Conservation (phyloP, 2,888 invertebrate species). For the Ctena decussata region DNA sequence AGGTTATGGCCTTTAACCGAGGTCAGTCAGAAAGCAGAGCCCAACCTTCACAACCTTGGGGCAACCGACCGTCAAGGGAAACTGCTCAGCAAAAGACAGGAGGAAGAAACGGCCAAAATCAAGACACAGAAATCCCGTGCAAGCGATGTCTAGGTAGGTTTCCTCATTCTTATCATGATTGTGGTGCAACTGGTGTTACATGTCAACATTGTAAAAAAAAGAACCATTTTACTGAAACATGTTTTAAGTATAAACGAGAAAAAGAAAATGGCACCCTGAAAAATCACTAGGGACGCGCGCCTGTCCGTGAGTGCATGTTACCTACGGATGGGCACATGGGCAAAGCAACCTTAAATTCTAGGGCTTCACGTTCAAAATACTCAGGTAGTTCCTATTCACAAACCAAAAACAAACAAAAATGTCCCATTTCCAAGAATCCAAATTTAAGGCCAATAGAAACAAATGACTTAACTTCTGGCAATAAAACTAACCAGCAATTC, state of each 20-base stretch:
- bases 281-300: slow-evolving; percentile 27
- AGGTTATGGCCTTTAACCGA: neutral
- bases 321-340: slow-evolving; percentile 20
- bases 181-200: neutral
- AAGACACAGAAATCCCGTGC: no score
- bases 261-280: neutral
- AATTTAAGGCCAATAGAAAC: no score
- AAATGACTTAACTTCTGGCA: no score
- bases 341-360: no score
- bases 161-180: neutral
- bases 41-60: no score
- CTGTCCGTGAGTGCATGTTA: slow-evolving; percentile 9
- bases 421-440: no score
- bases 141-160: neutral
- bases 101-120: neutral
- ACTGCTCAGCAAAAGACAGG: neutral
- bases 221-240: neutral
- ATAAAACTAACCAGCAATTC: no score
- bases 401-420: no score
- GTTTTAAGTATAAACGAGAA: neutral
- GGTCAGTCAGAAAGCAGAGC: no score
- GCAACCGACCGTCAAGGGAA: neutral
- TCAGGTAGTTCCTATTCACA: no score
- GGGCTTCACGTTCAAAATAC: no score
- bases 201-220: neutral